Percentiles rank a stretch among this genome's conserved stretches.
phyloP scores from a whole-genome alignment of 2,113 vertebrate species.

The Rhegmatorhina hoffmannsi region DNA sequence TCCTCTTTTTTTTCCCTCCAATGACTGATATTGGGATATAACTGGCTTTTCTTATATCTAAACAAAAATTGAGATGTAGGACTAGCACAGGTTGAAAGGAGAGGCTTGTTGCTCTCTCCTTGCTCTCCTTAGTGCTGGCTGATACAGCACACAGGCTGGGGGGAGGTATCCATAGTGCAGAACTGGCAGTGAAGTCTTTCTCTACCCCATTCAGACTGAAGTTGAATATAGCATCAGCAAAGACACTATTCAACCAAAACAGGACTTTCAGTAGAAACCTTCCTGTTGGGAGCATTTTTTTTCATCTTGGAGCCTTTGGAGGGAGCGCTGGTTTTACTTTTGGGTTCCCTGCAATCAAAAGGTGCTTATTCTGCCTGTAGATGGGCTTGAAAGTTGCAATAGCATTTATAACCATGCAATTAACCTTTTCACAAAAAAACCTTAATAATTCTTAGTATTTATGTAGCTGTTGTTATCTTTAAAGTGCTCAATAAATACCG shows the following conservation, averaged over 20 bases:
- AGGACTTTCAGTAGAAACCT: neutral
- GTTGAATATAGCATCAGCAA: neutral
- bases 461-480: neutral
- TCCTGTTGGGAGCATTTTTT: neutral
- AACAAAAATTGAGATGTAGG: neutral
- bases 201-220: neutral
- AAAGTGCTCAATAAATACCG: neutral
- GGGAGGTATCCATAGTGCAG: fast-evolving
- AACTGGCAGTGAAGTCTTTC: neutral
- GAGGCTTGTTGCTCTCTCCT: neutral
- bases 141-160: neutral
- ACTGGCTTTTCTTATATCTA: neutral
- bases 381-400: neutral
- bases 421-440: constrained; percentile 43
- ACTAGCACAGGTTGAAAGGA: neutral
- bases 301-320: neutral
- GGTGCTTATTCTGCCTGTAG: constrained; percentile 36
- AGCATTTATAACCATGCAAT: neutral
- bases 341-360: neutral
- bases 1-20: neutral
- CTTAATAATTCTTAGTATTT: constrained; percentile 6
- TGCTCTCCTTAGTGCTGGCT: neutral
- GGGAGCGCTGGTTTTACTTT: neutral
- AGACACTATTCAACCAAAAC: neutral
- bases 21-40: neutral